Evolutionary conservation across 64 coral and sea anemone species (phyloP).

Genomic region (Montipora cactus): DNA sequence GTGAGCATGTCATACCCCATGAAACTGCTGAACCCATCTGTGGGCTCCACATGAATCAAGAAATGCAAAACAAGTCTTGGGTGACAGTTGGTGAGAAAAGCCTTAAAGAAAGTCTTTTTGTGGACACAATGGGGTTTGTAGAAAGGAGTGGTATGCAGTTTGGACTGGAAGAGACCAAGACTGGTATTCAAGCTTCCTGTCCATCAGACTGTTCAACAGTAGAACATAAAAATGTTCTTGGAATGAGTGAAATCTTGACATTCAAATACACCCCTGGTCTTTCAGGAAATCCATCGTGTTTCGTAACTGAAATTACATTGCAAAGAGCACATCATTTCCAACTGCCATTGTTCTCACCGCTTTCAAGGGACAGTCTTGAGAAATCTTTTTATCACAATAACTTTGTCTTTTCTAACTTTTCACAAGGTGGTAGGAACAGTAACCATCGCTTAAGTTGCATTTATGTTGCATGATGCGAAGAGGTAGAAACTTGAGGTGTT

Average conservation of each 20-base stretch:
- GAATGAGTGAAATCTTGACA: not conserved
- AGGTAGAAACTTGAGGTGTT: too few relatives aligned
- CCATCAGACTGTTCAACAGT: not conserved
- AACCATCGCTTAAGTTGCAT: not conserved
- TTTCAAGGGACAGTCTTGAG: not conserved
- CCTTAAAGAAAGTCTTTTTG: not conserved
- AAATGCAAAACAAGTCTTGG: not conserved
- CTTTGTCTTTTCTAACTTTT: slow-evolving; percentile 16
- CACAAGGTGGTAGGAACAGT: not conserved
- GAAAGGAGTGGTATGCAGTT: not conserved
- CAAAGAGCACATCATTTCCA: not conserved
- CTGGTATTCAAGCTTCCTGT: not conserved
- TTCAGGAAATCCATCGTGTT: not conserved
- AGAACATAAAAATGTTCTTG: not conserved
- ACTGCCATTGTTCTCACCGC: not conserved
- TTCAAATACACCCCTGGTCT: not conserved
- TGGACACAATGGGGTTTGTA: not conserved
- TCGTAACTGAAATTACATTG: not conserved
- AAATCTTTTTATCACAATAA: not conserved
- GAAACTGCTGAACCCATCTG: slow-evolving; percentile 15
- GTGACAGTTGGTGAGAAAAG: not conserved
- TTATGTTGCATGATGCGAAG: not conserved
- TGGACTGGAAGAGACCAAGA: not conserved
- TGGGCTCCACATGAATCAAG: slow-evolving; percentile 13
- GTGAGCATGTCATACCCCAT: not conserved